Percentiles rank a stretch among this genome's conserved stretches.
These are phyloP conservation scores for Papilio demoleus DNA, from an alignment of 2,888 invertebrate species.

Conservation along the genomic window DNA sequence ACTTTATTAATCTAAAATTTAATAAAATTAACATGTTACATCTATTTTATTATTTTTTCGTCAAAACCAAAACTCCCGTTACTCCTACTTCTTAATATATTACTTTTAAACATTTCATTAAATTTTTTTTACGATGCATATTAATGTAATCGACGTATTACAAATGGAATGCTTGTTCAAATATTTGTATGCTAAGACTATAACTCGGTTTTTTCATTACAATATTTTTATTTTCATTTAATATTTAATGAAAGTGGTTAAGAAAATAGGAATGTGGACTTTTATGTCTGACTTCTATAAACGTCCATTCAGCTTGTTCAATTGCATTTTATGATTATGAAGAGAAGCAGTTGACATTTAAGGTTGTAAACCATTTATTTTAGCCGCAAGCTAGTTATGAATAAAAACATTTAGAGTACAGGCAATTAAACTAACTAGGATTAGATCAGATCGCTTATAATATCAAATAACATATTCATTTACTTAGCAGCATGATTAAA, in stretches of 20 bases:
- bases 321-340: slow-evolving; percentile 21
- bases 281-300: slow-evolving; percentile 15
- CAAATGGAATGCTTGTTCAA: background rate
- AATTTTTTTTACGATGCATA: background rate
- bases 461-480: slow-evolving; percentile 21
- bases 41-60: background rate
- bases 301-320: slow-evolving; percentile 2
- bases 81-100: background rate
- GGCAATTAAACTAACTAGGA: background rate
- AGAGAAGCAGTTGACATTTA: slow-evolving; percentile 11
- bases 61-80: background rate
- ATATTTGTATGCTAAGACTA: background rate
- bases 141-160: slow-evolving; percentile 2
- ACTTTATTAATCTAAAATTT: background rate
- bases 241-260: slow-evolving; percentile 11
- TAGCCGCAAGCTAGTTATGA: slow-evolving; percentile 8
- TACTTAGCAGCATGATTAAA: background rate
- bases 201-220: slow-evolving; percentile 1
- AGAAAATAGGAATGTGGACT: slow-evolving; percentile 15
- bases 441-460: background rate
- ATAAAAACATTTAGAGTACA: slow-evolving; percentile 9
- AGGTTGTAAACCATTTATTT: slow-evolving; percentile 5
- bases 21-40: background rate
- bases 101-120: background rate
- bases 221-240: background rate